These are phyloP conservation scores for Eristalis tenax DNA, from an alignment of 2,888 invertebrate species.

Conservation along the genomic window DNA sequence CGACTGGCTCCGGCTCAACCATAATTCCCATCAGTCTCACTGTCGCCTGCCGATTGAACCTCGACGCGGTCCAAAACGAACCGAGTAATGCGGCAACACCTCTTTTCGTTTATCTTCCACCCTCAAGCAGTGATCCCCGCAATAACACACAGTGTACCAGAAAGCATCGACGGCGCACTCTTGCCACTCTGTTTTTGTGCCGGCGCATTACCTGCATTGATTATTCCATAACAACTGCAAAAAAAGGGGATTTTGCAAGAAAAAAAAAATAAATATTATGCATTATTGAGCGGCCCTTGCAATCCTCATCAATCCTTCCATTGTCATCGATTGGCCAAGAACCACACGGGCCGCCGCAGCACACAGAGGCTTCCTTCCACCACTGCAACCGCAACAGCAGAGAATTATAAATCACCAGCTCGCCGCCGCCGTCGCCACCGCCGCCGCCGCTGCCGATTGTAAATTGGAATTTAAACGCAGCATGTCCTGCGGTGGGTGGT, in stretches of 20 bases:
- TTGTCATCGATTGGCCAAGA: slow-evolving; percentile 60
- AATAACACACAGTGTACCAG: neutral
- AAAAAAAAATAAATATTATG: slow-evolving; percentile 31
- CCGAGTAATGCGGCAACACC: neutral
- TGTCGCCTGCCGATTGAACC: no score
- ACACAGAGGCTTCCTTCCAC: no score
- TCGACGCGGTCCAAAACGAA: no score
- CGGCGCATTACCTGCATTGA: slow-evolving; percentile 34
- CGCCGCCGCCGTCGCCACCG: neutral
- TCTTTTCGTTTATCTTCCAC: neutral
- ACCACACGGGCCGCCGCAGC: slow-evolving; percentile 11
- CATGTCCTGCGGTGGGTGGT: slow-evolving; percentile 18
- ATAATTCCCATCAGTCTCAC: no score
- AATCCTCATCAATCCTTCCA: slow-evolving; percentile 54
- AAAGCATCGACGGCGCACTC: neutral
- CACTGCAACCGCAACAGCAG: neutral
- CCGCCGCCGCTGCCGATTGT: slow-evolving; percentile 20
- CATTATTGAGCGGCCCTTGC: slow-evolving; percentile 28
- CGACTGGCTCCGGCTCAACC: no score
- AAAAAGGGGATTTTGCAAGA: slow-evolving; percentile 2
- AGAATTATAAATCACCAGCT: slow-evolving; percentile 54
- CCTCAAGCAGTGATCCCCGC: neutral
- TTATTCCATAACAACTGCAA: slow-evolving; percentile 33
- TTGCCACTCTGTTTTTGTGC: neutral
- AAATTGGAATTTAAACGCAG: slow-evolving; percentile 60